Base-by-base conservation (phyloP, 2,797 vertebrate species). In the Sebastes wilsoni region DNA sequence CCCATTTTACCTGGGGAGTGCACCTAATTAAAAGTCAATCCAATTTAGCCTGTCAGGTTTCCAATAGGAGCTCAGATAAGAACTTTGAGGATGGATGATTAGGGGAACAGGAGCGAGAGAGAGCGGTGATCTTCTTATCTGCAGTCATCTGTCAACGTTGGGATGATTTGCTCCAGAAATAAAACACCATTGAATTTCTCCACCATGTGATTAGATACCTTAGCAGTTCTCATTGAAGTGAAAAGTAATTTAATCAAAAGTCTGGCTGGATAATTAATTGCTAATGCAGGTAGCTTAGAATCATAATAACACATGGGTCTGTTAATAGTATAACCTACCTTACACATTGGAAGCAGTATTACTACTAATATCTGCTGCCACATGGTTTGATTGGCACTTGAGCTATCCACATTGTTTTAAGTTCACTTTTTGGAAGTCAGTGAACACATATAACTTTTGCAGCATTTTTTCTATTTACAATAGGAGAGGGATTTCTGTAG, bases 1-100 rank as follows among this genome's bases (percentile, higher is more conserved):
- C 68, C 79, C 77, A 66, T 91, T 93, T 92, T 88, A 87, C 85
- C 82, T 52, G 9, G 64, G 75, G 91, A 94, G 82, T 81, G 65
- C 75, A 76, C 72, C 89, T 93, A 92, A 95, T 95, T 94, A 94
- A 91, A 94, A 93, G 90, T 88, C 86, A 84, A 93, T 94, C 80
- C 82, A 93, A 92, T 94, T 93, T 89, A 84, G 69, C 66, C 69
- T 46, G 85, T 91, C 88, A 84, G 86, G 81, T 76, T 91, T 89
- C 76, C 79, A 83, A 85, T 84, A 64, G 36, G 77, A 92, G 83
- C 71, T 49, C 36, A 75, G 87, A 93, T 92, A 89, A 89, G 79
- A 81, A 82, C 71, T 62, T 54, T 49, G 76, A 86, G 86, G 70
- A 81, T 75, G 83, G 71, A 80, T 85, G 70, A 89, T 90, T 66